Evolutionary conservation across 35 echinoderm and acorn worm species (phyloP).

Genomic region (Patiria miniata): DNA sequence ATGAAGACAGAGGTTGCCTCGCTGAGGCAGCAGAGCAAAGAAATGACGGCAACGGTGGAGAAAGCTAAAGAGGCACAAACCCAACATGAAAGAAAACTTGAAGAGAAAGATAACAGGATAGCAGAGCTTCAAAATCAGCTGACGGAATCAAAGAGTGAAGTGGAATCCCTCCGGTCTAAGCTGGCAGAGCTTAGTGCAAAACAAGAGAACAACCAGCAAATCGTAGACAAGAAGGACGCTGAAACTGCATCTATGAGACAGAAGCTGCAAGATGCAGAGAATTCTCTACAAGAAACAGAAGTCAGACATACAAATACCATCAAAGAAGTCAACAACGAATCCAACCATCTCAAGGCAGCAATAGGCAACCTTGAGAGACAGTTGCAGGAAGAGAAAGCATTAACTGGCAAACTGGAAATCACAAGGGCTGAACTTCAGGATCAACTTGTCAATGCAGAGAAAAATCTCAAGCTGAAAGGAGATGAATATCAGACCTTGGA

Average conservation of each 20-base stretch:
- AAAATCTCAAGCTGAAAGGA: slow-evolving; percentile 27
- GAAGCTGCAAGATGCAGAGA: slow-evolving; percentile 28
- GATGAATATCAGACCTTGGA: slow-evolving; percentile 21
- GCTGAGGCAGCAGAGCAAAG: slow-evolving; percentile 37
- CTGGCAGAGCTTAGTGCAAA: slow-evolving; percentile 20
- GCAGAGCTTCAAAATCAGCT: slow-evolving; percentile 30
- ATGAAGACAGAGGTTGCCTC: slow-evolving; percentile 39
- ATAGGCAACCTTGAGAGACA: slow-evolving; percentile 35
- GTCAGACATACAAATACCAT: slow-evolving; percentile 9
- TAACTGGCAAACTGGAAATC: not conserved
- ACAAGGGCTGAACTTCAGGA: not conserved
- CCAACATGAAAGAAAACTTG: slow-evolving; percentile 29
- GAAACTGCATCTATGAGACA: not conserved
- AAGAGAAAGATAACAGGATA: slow-evolving; percentile 58
- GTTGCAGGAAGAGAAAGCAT: slow-evolving; percentile 24
- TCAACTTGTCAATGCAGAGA: not conserved
- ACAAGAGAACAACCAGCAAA: slow-evolving; percentile 43
- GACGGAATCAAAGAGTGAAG: slow-evolving; percentile 14
- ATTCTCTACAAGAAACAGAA: not conserved
- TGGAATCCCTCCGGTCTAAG: not conserved
- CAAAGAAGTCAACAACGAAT: slow-evolving; percentile 20
- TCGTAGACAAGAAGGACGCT: slow-evolving; percentile 23
- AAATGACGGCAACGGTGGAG: not conserved
- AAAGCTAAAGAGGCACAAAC: slow-evolving; percentile 28
- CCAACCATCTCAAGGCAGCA: slow-evolving; percentile 20